phyloP scores from a whole-genome alignment of 2,797 vertebrate species.

The Otus scops region DNA sequence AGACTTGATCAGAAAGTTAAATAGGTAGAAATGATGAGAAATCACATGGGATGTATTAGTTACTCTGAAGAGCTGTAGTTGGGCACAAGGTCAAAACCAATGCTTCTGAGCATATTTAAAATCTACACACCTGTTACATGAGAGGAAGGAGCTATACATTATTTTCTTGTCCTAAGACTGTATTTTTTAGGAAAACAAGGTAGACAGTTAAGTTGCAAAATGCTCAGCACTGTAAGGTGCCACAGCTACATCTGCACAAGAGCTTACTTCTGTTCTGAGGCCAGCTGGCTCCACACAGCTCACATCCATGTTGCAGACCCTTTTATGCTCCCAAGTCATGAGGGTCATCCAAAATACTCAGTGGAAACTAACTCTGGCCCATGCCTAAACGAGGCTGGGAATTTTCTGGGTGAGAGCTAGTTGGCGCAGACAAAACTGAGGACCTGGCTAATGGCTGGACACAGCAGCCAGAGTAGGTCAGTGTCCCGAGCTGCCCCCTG shows the following conservation, averaged over 20 bases:
- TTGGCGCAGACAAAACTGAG: not conserved
- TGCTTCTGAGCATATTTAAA: not conserved
- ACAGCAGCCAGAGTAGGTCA: not conserved
- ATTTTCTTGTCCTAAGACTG: not conserved
- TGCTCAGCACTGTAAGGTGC: not conserved
- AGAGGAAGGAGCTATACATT: not conserved
- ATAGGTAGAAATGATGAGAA: not conserved
- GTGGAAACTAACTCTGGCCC: not conserved
- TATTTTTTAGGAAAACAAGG: not conserved
- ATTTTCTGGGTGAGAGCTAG: not conserved
- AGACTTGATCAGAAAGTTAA: not conserved
- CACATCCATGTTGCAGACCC: not conserved
- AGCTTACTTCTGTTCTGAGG: not conserved
- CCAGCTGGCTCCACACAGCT: not conserved
- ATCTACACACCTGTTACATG: not conserved
- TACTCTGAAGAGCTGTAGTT: not conserved
- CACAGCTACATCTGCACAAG: not conserved
- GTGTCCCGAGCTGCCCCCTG: not conserved
- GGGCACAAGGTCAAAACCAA: not conserved
- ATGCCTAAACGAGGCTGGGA: not conserved
- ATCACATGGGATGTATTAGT: rapidly evolving
- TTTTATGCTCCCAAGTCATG: not conserved
- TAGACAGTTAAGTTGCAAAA: not conserved
- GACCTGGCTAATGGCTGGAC: not conserved
- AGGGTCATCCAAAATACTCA: not conserved